phyloP scores from a whole-genome alignment of 2,113 vertebrate species.

The Apodemus sylvaticus region DNA sequence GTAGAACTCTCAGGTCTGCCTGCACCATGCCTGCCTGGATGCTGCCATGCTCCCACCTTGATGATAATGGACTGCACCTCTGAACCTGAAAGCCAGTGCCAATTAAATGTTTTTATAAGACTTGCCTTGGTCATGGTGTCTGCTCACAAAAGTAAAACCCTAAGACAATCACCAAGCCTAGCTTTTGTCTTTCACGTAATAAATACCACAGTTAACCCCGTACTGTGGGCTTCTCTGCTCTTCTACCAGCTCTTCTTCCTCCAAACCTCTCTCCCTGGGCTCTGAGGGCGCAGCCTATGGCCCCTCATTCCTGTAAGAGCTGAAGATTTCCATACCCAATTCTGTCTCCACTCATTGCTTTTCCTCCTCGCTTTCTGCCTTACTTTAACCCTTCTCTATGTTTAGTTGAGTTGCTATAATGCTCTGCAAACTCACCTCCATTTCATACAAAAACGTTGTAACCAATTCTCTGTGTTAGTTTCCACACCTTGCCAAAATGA shows the following conservation, averaged over 20 bases:
- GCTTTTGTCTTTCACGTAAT: not conserved
- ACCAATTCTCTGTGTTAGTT: not conserved
- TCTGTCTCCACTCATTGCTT: not conserved
- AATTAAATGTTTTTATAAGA: too few relatives aligned
- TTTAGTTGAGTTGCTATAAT: not conserved
- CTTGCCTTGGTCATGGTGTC: too few relatives aligned
- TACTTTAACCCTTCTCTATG: not conserved
- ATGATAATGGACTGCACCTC: too few relatives aligned
- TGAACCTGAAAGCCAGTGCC: too few relatives aligned
- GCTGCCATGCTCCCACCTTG: too few relatives aligned
- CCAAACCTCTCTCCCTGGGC: not conserved
- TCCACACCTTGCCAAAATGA: not conserved
- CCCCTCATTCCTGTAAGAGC: too few relatives aligned
- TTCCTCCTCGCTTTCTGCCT: not conserved
- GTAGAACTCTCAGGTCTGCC: too few relatives aligned
- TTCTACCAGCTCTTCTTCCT: not conserved
- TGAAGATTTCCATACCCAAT: not conserved
- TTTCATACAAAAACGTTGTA: not conserved
- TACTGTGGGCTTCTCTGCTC: not conserved
- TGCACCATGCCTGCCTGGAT: too few relatives aligned
- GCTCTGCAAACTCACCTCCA: not conserved
- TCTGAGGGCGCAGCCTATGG: not conserved
- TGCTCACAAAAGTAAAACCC: too few relatives aligned
- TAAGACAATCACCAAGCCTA: not conserved
- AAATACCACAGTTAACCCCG: not conserved